These are phyloP conservation scores for Musca domestica DNA, from an alignment of 1,140 invertebrate species.

Conservation along the genomic window DNA sequence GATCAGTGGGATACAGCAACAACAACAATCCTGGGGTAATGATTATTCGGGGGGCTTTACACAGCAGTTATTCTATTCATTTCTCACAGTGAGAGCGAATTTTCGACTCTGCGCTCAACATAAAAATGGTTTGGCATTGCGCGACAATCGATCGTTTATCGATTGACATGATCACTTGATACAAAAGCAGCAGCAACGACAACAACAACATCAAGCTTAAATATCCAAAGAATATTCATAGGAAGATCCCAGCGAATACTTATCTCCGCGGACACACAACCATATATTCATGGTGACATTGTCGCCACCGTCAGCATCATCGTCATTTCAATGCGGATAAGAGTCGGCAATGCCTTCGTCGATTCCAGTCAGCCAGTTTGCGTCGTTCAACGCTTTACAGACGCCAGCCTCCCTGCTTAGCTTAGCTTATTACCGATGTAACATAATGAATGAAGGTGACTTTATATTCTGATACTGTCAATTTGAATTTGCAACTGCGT, in stretches of 20 bases:
- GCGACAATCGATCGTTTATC: slow-evolving; percentile 26
- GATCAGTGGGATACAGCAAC: neutral
- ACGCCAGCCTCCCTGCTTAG: neutral
- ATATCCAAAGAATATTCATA: neutral
- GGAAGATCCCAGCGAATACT: neutral
- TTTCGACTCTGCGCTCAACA: neutral
- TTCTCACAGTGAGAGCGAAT: neutral
- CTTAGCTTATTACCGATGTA: slow-evolving; percentile 7
- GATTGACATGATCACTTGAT: slow-evolving; percentile 23
- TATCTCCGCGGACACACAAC: neutral
- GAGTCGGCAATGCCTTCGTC: too few relatives aligned
- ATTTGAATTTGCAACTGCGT: neutral
- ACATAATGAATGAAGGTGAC: slow-evolving; percentile 16
- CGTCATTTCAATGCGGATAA: too few relatives aligned
- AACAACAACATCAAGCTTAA: neutral
- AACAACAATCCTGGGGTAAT: neutral
- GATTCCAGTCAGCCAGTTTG: neutral
- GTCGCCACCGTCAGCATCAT: too few relatives aligned
- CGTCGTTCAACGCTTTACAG: neutral
- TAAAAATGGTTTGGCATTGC: slow-evolving; percentile 1
- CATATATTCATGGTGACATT: neutral
- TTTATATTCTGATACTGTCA: slow-evolving; percentile 11
- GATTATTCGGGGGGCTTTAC: neutral
- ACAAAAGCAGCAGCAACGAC: neutral
- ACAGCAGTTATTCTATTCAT: neutral